These are phyloP conservation scores for Pissodes strobi DNA, from an alignment of 1,140 invertebrate species.

Conservation along the genomic window DNA sequence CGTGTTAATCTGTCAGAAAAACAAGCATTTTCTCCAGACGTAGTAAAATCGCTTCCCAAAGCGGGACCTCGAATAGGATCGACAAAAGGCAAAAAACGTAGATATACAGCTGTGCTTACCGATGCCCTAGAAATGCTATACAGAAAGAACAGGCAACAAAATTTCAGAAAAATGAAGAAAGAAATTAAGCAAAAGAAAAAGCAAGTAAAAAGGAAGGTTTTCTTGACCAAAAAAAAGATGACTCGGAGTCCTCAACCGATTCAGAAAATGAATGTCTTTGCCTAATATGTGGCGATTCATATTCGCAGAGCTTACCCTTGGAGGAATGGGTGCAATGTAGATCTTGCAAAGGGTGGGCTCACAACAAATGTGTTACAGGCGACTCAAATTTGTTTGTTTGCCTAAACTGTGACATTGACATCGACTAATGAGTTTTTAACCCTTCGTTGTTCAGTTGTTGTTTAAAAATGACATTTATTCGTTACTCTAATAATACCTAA, in stretches of 20 bases:
- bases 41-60: background rate
- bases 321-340: conserved; percentile 40
- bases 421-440: too few species aligned
- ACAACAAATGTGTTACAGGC: background rate
- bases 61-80: background rate
- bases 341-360: conserved; percentile 28
- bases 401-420: too few species aligned
- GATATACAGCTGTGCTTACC: conserved; percentile 5
- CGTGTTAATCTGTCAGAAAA: background rate
- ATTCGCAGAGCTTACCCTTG: conserved; percentile 41
- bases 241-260: too few species aligned
- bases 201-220: too few species aligned
- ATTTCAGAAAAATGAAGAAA: conserved; percentile 38
- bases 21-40: conserved; percentile 1
- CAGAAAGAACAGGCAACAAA: conserved; percentile 31
- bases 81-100: conserved; percentile 1
- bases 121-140: conserved; percentile 1
- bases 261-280: conserved; percentile 36
- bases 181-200: too few species aligned
- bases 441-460: too few species aligned
- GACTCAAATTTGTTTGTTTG: too few species aligned
- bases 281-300: conserved; percentile 39
- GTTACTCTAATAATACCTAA: too few species aligned
- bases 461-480: too few species aligned
- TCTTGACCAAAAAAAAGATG: too few species aligned